Evolutionary conservation across 2,797 vertebrate genomes (phyloP).

Genomic region (Peromyscus eremicus): DNA sequence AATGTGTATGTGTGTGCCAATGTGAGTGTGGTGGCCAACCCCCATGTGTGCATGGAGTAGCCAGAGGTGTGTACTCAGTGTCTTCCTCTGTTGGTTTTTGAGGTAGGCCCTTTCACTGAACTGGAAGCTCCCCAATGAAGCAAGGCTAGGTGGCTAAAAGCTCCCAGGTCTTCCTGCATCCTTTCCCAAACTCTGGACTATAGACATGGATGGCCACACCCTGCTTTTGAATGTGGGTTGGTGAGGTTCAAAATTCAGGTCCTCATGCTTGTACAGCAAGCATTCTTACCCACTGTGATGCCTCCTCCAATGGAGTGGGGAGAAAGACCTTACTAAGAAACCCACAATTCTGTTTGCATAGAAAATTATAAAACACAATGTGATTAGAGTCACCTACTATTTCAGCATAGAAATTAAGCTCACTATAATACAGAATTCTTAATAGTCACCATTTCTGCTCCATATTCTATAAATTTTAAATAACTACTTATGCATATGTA

Average conservation of each 20-base stretch:
- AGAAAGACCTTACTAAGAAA: not conserved
- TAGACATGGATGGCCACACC: not conserved
- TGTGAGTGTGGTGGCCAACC: too few relatives aligned
- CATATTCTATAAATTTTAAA: conserved; percentile 7
- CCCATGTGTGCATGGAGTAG: too few relatives aligned
- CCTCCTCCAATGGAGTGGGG: not conserved
- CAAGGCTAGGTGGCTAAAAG: too few relatives aligned
- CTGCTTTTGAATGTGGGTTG: too few relatives aligned
- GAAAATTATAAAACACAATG: not conserved
- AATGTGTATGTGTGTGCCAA: too few relatives aligned
- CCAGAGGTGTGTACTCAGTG: too few relatives aligned
- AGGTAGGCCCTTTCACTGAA: too few relatives aligned
- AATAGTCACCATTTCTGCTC: not conserved
- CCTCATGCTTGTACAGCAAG: not conserved
- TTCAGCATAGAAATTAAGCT: not conserved
- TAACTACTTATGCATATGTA: not conserved
- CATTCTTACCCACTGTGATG: not conserved
- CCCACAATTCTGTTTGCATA: not conserved
- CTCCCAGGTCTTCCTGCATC: too few relatives aligned
- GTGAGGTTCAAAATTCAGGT: not conserved
- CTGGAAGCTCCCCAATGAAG: too few relatives aligned
- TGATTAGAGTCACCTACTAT: not conserved
- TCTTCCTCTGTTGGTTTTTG: too few relatives aligned
- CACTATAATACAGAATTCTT: not conserved
- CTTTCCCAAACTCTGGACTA: not conserved